phyloP scores from a whole-genome alignment of 37 sponge, comb jelly and placozoan species.

The Eunapius fragilis region DNA sequence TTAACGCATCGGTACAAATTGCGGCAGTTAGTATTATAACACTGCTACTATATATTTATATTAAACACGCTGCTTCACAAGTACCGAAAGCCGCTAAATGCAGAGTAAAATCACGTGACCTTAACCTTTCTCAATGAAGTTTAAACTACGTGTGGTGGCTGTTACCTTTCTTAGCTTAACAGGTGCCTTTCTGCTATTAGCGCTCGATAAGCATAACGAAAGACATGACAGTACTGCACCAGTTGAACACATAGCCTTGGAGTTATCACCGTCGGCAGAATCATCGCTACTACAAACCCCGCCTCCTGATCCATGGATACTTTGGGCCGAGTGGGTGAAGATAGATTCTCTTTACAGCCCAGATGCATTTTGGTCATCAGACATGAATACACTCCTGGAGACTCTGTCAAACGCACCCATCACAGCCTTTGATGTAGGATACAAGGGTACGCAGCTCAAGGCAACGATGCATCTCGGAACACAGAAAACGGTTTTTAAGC shows the following conservation, averaged over 20 bases:
- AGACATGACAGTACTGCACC: too few species aligned
- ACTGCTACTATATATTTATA: too few species aligned
- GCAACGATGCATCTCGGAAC: conserved; percentile 54
- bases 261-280: not conserved
- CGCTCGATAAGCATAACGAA: too few species aligned
- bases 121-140: too few species aligned
- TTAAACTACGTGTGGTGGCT: too few species aligned
- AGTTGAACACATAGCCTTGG: not conserved
- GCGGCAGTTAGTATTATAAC: too few species aligned
- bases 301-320: conserved; percentile 49
- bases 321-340: conserved; percentile 73
- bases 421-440: conserved; percentile 55
- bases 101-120: too few species aligned
- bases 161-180: too few species aligned
- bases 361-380: conserved; percentile 33
- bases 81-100: too few species aligned
- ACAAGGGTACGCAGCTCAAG: conserved; percentile 86
- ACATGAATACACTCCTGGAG: conserved; percentile 56
- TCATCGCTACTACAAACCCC: not conserved
- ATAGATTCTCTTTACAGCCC: conserved; percentile 41
- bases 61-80: too few species aligned
- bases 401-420: conserved; percentile 64
- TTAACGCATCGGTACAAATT: too few species aligned
- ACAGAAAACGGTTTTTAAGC: conserved; percentile 84
- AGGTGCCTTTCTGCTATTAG: too few species aligned